These are phyloP conservation scores for Agelastica alni DNA, from an alignment of 2,888 invertebrate species.

Conservation along the genomic window DNA sequence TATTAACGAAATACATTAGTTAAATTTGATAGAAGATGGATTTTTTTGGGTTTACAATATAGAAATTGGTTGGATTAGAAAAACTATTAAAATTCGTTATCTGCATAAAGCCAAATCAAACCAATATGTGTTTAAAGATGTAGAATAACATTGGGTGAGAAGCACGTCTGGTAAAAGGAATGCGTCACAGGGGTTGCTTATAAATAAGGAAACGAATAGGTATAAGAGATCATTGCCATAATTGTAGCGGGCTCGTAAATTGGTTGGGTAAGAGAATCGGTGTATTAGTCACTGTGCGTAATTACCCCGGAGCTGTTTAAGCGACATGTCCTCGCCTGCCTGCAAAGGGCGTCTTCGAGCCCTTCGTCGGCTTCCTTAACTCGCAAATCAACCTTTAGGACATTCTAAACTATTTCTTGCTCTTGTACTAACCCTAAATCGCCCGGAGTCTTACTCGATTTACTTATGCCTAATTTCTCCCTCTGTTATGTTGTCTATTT, in stretches of 20 bases:
- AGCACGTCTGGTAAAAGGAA: slow-evolving; percentile 33
- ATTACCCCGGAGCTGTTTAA: slow-evolving; percentile 55
- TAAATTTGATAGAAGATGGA: no score
- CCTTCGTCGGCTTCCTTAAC: slow-evolving; percentile 46
- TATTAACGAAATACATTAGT: no score
- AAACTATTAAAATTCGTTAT: no score
- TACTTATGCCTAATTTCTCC: slow-evolving; percentile 36
- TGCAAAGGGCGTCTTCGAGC: slow-evolving; percentile 50
- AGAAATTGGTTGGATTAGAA: no score
- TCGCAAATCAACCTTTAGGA: slow-evolving; percentile 48
- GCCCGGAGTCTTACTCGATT: slow-evolving; percentile 44
- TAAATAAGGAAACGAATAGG: slow-evolving; percentile 31
- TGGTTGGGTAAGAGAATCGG: slow-evolving; percentile 51
- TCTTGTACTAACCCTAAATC: slow-evolving; percentile 44
- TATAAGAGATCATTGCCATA: slow-evolving; percentile 36
- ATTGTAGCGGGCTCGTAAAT: slow-evolving; percentile 49
- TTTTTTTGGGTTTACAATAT: no score
- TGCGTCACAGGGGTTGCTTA: slow-evolving; percentile 35
- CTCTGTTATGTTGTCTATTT: slow-evolving; percentile 33
- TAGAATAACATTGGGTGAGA: no score
- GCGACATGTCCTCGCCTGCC: slow-evolving; percentile 56
- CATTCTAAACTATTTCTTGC: slow-evolving; percentile 51
- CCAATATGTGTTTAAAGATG: no score
- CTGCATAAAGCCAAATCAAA: no score
- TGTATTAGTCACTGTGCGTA: slow-evolving; percentile 57